Evolutionary conservation across 2,113 vertebrate genomes (phyloP), one percentile per base, ranked within the genome.

Genomic region (Calyptommatus sinebrachiatus): DNA sequence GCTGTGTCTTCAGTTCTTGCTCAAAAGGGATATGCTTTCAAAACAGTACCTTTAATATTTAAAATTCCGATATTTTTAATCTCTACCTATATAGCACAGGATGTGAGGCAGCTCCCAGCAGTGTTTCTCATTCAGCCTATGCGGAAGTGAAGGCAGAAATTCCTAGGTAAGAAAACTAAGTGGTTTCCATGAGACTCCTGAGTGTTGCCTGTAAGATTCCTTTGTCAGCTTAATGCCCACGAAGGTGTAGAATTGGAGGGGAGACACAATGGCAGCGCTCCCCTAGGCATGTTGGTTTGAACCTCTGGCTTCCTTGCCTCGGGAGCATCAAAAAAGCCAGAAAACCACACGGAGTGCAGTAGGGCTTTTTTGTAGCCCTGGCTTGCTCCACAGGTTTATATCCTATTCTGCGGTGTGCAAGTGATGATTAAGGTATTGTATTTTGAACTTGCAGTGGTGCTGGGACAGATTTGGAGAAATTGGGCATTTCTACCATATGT

Each of bases 91-190:
- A 83, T 85, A 87, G 14, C 61, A 92, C 88, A 41, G 45, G 81
- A 79, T 74, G 67, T 1, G 84, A 92, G 41, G 28, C 31, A 76
- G 62, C 87, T 83, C 35, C 73, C 81, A 78, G 62, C 24, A 73
- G 3, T 8, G 1, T 28, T 87, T 81, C 83, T 84, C 80, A 67
- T 29, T 81, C 88, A 28, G n/a, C 85, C 60, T 80, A 63, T 79
- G 31, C 73, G 85, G 86, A 91, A 75, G 70, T 81, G 85, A 88
- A 71, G 79, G 77, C 81, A 71, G 77, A 87, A 83, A 11, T 78
- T 89, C 61, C 83, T 88, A 86, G 93, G 93, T 94, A 90, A 93
- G 53, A 45, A 85, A 85, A 86, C 3, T 22, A 46, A 61, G 66
- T 65, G 29, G 48, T 10, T 57, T 3, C 9, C 68, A 8, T 69